Evolutionary conservation across 2,797 vertebrate genomes (phyloP).

Genomic region (Siniperca scherzeri): DNA sequence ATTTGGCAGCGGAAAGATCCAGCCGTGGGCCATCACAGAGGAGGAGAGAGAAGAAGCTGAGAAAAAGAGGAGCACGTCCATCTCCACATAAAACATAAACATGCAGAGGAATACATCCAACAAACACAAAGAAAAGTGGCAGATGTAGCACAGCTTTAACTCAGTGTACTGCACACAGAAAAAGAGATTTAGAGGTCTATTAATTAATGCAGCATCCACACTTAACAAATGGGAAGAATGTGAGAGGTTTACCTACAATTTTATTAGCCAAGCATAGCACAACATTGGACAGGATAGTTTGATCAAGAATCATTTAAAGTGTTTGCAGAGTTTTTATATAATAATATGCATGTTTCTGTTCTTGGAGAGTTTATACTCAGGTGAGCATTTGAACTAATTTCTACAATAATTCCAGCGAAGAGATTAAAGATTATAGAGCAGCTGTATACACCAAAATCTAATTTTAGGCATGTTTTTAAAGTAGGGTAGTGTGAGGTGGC

Average conservation of each 20-base stretch:
- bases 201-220: not conserved
- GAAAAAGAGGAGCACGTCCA: constrained; percentile 35
- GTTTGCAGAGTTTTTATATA: not conserved
- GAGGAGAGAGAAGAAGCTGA: constrained; percentile 60
- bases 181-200: not conserved
- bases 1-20: constrained; percentile 84
- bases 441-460: not conserved
- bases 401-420: not conserved
- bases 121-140: not conserved
- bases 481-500: not conserved
- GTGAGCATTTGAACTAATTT: not conserved
- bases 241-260: not conserved
- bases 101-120: not conserved
- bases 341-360: not conserved
- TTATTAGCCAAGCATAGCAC: not conserved
- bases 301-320: not conserved
- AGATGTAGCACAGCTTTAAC: not conserved
- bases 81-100: constrained; percentile 18
- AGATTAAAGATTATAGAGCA: not conserved
- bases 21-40: constrained; percentile 84
- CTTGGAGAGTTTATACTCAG: not conserved
- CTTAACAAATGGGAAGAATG: too few relatives aligned
- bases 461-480: constrained; percentile 7
- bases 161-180: not conserved
- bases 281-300: not conserved